Conservation (phyloP, 2,797 vertebrate species). For the Crypturellus tataupa region DNA sequence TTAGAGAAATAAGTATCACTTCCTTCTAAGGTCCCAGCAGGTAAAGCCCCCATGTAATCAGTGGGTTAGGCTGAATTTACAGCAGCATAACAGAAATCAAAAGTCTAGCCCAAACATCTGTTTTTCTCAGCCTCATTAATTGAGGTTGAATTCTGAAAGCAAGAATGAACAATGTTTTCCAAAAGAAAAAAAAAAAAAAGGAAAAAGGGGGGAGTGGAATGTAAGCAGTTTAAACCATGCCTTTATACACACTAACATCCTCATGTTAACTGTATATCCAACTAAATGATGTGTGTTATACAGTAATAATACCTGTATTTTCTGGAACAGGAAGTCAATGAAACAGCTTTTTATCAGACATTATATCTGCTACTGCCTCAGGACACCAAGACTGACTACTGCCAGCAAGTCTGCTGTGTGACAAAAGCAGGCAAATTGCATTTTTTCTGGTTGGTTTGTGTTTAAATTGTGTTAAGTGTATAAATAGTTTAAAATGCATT, state of each 20-base stretch:
- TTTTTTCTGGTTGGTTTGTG: slow-evolving; percentile 65
- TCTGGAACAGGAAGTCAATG: slow-evolving; percentile 41
- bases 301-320: slow-evolving; percentile 18
- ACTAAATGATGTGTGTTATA: not conserved
- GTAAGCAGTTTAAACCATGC: not conserved
- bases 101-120: not conserved
- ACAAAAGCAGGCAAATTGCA: slow-evolving; percentile 53
- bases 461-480: slow-evolving; percentile 70
- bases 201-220: not conserved
- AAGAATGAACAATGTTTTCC: not conserved
- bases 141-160: not conserved
- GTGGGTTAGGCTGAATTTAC: not conserved
- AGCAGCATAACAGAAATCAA: not conserved
- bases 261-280: not conserved
- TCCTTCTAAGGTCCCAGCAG: not conserved
- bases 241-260: not conserved
- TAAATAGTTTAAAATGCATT: slow-evolving; percentile 62
- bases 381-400: slow-evolving; percentile 55
- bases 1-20: not conserved
- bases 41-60: not conserved
- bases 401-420: slow-evolving; percentile 46
- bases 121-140: not conserved
- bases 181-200: not conserved
- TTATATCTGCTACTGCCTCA: slow-evolving; percentile 48
- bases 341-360: slow-evolving; percentile 61